These are phyloP conservation scores for Melanogrammus aeglefinus DNA, from an alignment of 2,797 vertebrate species.

Conservation along the genomic window DNA sequence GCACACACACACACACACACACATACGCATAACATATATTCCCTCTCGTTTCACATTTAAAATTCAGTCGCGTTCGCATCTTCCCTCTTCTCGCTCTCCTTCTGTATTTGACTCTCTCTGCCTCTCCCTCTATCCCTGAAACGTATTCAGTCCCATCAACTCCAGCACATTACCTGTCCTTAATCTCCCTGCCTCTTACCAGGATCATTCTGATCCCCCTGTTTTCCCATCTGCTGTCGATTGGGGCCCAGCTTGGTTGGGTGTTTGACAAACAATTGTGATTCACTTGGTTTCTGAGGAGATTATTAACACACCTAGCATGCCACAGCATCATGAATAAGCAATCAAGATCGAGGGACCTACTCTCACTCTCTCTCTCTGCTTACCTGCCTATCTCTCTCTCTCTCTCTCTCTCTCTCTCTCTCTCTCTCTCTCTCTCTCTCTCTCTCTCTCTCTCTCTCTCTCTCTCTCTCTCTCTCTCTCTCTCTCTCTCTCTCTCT, in stretches of 20 bases:
- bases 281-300: conserved; percentile 71
- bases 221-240: conserved; percentile 67
- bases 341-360: conserved; percentile 69
- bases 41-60: conserved; percentile 35
- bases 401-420: conserved; percentile 20
- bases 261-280: conserved; percentile 77
- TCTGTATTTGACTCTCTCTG: conserved; percentile 43
- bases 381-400: conserved; percentile 30
- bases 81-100: conserved; percentile 35
- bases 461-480: conserved; percentile 31
- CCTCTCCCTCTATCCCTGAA: conserved; percentile 47
- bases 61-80: conserved; percentile 51
- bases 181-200: conserved; percentile 70
- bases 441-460: conserved; percentile 18
- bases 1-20: conserved; percentile 46
- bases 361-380: conserved; percentile 57
- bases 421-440: conserved; percentile 44
- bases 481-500: conserved; percentile 47
- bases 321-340: conserved; percentile 75
- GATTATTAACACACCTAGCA: conserved; percentile 80
- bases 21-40: conserved; percentile 16
- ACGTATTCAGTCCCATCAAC: conserved; percentile 64
- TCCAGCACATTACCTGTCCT: conserved; percentile 71
- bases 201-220: conserved; percentile 65
- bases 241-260: conserved; percentile 61